phyloP scores from a whole-genome alignment of 2,888 invertebrate species.

The Sinhomidia bicolor region DNA sequence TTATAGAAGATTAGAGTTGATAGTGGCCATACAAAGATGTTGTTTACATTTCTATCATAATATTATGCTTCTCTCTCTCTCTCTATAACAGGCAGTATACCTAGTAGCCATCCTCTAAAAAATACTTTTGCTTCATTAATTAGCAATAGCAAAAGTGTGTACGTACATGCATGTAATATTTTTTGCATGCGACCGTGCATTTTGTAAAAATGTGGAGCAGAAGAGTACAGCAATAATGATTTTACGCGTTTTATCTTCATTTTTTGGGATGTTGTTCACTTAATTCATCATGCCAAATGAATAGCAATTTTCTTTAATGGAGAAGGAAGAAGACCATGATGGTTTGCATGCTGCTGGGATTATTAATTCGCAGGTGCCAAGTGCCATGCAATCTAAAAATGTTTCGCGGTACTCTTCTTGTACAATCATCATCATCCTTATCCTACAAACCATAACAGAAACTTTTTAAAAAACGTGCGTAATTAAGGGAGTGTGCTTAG shows the following conservation, averaged over 20 bases:
- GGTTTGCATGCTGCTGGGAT: not conserved
- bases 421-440: too few species aligned
- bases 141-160: not conserved
- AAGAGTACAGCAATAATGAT: not conserved
- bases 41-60: not conserved
- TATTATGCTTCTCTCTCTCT: too few species aligned
- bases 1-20: not conserved
- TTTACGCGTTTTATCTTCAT: not conserved
- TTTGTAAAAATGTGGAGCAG: slow-evolving; percentile 21
- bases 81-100: not conserved
- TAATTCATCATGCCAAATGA: slow-evolving; percentile 19
- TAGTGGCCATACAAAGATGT: not conserved
- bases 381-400: not conserved
- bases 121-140: slow-evolving; percentile 10
- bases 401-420: not conserved
- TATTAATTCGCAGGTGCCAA: not conserved
- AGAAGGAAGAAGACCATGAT: slow-evolving; percentile 30
- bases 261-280: not conserved
- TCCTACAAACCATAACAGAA: not conserved
- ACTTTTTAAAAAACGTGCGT: slow-evolving; percentile 15
- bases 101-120: too few species aligned
- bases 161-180: not conserved
- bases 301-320: slow-evolving; percentile 21
- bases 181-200: not conserved
- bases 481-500: slow-evolving; percentile 37